Evolutionary conservation across 2,113 vertebrate species (phyloP).

Genomic region (Ondatra zibethicus): DNA sequence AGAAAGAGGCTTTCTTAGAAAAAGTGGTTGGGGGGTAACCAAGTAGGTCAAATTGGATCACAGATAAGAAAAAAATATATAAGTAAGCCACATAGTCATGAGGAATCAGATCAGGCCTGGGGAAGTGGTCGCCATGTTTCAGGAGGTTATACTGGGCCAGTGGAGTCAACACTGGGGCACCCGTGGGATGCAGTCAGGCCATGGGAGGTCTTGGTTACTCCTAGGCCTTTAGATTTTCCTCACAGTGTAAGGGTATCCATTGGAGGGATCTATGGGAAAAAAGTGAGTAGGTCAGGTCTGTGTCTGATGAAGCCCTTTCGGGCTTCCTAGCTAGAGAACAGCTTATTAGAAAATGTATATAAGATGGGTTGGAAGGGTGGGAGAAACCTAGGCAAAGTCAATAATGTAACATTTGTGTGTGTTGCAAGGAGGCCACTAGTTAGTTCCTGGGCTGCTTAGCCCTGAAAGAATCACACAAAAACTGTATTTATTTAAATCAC

Average conservation of each 20-base stretch:
- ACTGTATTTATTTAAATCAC: too few relatives aligned
- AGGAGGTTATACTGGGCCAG: neutral
- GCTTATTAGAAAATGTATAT: neutral
- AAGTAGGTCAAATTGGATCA: neutral
- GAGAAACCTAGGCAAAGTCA: neutral
- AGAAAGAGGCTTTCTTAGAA: neutral
- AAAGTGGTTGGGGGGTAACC: neutral
- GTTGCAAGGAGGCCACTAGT: too few relatives aligned
- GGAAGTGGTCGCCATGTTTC: neutral
- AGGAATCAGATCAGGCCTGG: neutral
- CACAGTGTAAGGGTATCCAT: neutral
- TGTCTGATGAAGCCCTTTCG: neutral
- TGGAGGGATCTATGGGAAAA: neutral
- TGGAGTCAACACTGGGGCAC: neutral
- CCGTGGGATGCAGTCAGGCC: neutral
- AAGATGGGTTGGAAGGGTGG: neutral
- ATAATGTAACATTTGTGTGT: neutral
- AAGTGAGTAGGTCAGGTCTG: neutral
- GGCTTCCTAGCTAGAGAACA: neutral
- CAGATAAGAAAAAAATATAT: neutral
- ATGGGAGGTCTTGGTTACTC: neutral
- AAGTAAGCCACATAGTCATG: neutral
- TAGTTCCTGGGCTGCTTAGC: too few relatives aligned
- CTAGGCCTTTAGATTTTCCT: neutral
- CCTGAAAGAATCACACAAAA: too few relatives aligned